These are phyloP conservation scores for Drosophila takahashii DNA, from an alignment of 1,140 invertebrate species.

Conservation along the genomic window DNA sequence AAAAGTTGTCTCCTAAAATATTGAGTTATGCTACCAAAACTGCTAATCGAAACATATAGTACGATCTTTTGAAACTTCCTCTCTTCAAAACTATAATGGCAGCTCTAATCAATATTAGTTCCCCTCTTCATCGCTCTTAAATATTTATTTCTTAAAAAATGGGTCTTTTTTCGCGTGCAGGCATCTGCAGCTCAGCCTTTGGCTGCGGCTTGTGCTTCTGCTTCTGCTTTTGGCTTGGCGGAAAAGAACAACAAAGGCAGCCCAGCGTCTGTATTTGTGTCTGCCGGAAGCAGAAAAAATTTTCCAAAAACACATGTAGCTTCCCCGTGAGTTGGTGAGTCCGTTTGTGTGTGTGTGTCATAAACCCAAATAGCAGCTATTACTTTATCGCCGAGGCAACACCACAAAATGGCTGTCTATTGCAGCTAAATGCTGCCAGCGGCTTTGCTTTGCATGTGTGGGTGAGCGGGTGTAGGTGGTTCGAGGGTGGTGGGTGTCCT, in stretches of 20 bases:
- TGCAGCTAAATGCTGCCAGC: constrained; percentile 79
- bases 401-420: constrained; percentile 75
- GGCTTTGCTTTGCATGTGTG: constrained; percentile 55
- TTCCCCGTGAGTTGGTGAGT: constrained; percentile 12
- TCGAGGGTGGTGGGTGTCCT: not conserved
- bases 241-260: constrained; percentile 51
- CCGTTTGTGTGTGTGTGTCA: constrained; percentile 42
- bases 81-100: not conserved
- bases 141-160: not conserved
- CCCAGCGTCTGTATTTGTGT: constrained; percentile 22
- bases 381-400: constrained; percentile 74
- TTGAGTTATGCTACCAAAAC: too few species aligned
- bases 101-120: not conserved
- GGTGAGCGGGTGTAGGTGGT: not conserved
- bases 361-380: constrained; percentile 78
- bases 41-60: too few species aligned
- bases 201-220: constrained; percentile 27
- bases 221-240: constrained; percentile 42
- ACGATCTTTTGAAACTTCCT: not conserved
- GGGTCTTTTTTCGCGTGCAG: not conserved
- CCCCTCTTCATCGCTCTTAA: not conserved
- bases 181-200: constrained; percentile 21
- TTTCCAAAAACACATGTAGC: constrained; percentile 57
- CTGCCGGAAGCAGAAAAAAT: constrained; percentile 59
- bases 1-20: too few species aligned